A percentile compares a stretch with the other conserved stretches of the same genome.
phyloP scores from a whole-genome alignment of 2,797 vertebrate genomes.

The Orientallactaga sibirica region DNA sequence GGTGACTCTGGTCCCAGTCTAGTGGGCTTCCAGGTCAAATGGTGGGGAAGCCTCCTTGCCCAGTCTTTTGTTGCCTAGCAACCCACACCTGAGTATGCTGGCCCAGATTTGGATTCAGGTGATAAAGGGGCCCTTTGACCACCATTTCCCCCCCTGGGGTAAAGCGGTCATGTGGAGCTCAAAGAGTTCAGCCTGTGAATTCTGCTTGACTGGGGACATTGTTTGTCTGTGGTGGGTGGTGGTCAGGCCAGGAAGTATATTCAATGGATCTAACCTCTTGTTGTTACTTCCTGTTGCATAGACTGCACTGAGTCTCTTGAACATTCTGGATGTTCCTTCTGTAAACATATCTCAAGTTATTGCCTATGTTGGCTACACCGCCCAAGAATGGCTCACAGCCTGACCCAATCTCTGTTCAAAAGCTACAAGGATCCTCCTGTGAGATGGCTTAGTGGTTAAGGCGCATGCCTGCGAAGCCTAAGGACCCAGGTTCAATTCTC shows the following conservation, averaged over 20 bases:
- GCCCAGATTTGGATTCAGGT: constrained; percentile 10
- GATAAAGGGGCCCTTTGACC: not conserved
- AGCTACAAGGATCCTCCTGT: not conserved
- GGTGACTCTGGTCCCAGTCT: not conserved
- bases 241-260: not conserved
- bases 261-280: not conserved
- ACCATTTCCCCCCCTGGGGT: not conserved
- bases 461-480: too few species aligned
- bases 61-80: constrained; percentile 18
- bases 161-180: not conserved
- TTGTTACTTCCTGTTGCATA: not conserved
- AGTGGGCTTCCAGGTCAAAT: not conserved
- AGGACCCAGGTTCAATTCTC: too few species aligned
- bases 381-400: constrained; percentile 54
- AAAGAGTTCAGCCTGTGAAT: not conserved
- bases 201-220: not conserved
- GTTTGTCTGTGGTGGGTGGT: too few species aligned
- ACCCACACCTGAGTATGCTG: not conserved
- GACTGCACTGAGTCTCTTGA: not conserved
- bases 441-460: too few species aligned
- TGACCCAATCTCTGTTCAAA: constrained; percentile 46
- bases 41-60: not conserved
- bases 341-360: constrained; percentile 38
- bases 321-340: constrained; percentile 33
- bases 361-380: not conserved